Base-by-base conservation (phyloP, 92 coral and sea anemone species). In the Zoanthus sansibaricus region DNA sequence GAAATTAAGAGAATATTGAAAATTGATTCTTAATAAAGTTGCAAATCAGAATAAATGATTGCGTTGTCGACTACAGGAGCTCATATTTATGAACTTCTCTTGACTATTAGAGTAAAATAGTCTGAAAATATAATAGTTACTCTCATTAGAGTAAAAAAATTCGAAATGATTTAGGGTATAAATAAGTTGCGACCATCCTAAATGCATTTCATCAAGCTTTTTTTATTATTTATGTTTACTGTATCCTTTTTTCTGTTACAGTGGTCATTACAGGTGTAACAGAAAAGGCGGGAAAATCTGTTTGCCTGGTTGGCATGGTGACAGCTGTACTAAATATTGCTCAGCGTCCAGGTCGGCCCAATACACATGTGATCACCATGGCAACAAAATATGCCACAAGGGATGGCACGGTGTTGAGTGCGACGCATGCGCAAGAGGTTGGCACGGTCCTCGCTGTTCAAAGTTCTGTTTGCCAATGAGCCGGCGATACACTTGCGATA, bases 201-300 rank as follows among this genome's bases (percentile, higher is more conserved):
- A 11, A 3, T 13, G 69, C 3, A 7, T 10, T 30, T 67, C 6
- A 21, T 3, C 7, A 4, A 30, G 2, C 1, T 6, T 0, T 13
- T 7, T 18, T 1, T 67, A 9, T 18, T 17, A 67, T 6, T 21
- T 20, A 21, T 4, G 33, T 67, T 12, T 12, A 69, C 12, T 30
- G 11, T 69, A 5, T 10, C 10, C 6, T 31, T 3, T 15, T 18
- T 78, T 17, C 37, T 0, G 15, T 64, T 68, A 7, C 61, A 59
- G 68, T 48, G 94, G 94, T 16, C 94, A 91, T 45, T 88, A 91
- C 55, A 66, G 56, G 25, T 91, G 94, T 71, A 87, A 91, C 64
- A 12, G 49, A 8, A 80, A 71, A 55, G 94, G 94, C 45, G 82
- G 83, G 13, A 88, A 82, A 69, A 84, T 83, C 0, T 91, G 94